Base-by-base conservation (phyloP, 2,888 invertebrate genomes). In the Teleogryllus oceanicus region DNA sequence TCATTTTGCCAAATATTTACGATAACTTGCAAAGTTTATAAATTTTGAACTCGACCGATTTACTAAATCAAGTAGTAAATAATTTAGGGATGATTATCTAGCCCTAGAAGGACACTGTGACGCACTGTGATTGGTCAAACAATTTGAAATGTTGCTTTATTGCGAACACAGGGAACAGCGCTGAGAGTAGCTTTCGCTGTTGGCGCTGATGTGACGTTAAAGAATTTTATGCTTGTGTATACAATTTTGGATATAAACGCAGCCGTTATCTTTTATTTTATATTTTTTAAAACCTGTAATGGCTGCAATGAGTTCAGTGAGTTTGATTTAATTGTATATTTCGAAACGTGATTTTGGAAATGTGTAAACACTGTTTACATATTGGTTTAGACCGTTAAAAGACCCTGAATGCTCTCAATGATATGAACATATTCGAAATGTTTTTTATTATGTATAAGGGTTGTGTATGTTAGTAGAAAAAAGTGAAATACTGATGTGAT, bases 271-370 rank as follows among this genome's bases (percentile, higher is more conserved):
- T 76, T 77, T 49, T 50, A 77, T 77, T 79, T 79, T 49, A 75
- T n/a, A 21, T 12, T 13, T 13, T 62, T 62, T 62, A 62, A 13
- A n/a, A 62, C 16, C 75, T 50, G 37, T 77, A 49, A 83, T 83
- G 82, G 62, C 82, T 74, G 81, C 81, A 80, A 83, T 83, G 83
- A 82, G 82, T 81, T 83, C 83, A 77, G 83, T 83, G 80, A 80
- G 83, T 77, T 18, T 75, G 20, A 51, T 76, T 77, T n/a, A 49
- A 50, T 78, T 50, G 18, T 3, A 74, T 16, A 74, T 37, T 75
- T 50, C 8, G 50, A 4, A n/a, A 51, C 11, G 77, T 50, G 11
- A 21, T 13, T 11, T 49, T 12, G n/a, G n/a, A 16, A 21, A 18
- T 77, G n/a, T 49, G 75, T 37, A 8, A 37, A 37, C 24, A 37